A percentile compares a stretch with the other conserved stretches of the same genome.
These are phyloP conservation scores for Pollenia griseotomentosa DNA, from an alignment of 2,888 invertebrate species.

Conservation along the genomic window DNA sequence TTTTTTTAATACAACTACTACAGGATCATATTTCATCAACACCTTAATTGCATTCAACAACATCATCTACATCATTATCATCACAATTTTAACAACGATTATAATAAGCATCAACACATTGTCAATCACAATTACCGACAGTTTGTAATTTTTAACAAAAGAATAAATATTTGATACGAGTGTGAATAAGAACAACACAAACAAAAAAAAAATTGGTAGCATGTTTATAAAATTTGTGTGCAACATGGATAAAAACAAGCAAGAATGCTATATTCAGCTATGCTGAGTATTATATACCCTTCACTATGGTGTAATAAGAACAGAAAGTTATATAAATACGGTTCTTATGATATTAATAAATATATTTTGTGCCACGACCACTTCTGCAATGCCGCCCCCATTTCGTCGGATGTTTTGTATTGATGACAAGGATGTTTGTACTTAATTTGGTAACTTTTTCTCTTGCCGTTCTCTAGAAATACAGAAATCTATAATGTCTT, in stretches of 20 bases:
- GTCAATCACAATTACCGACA: constrained; percentile 73
- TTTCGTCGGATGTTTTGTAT: too few species aligned
- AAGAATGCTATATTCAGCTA: background rate
- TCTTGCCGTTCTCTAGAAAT: too few species aligned
- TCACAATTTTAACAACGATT: constrained; percentile 20
- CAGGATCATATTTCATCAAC: constrained; percentile 62
- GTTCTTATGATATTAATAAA: too few species aligned
- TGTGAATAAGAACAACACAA: constrained; percentile 21
- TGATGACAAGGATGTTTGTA: too few species aligned
- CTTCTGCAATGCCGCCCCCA: too few species aligned
- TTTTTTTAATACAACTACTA: constrained; percentile 4
- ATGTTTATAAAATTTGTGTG: constrained; percentile 25
- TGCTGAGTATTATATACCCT: too few species aligned
- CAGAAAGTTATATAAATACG: too few species aligned
- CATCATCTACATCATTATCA: constrained; percentile 10
- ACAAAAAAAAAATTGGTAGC: background rate
- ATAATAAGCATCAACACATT: constrained; percentile 71
- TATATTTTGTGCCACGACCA: too few species aligned
- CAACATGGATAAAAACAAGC: constrained; percentile 2
- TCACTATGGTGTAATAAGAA: too few species aligned
- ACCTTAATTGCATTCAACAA: constrained; percentile 62
- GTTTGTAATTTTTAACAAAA: constrained; percentile 47
- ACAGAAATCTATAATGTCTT: too few species aligned
- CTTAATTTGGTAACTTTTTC: too few species aligned
- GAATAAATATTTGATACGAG: constrained; percentile 45